Conservation (phyloP, 2,888 invertebrate genomes). For the Oscheius onirici region DNA sequence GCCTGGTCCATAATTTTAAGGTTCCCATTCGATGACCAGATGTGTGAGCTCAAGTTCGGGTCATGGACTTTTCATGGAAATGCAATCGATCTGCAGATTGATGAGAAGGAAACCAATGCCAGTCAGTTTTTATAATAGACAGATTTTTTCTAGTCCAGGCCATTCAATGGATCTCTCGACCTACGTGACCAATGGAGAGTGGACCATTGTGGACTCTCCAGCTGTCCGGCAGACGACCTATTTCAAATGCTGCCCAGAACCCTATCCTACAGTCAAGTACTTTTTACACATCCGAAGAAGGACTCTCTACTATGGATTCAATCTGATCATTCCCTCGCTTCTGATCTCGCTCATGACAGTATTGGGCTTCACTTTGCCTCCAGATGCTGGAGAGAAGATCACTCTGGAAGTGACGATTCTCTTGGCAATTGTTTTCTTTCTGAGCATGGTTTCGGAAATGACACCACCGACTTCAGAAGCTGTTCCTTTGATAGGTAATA, state of each 20-base stretch:
- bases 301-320: constrained; percentile 98
- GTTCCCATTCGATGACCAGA: constrained; percentile 98
- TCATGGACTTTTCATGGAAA: constrained; percentile 96
- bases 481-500: constrained; percentile 54
- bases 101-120: constrained; percentile 44
- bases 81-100: constrained; percentile 82
- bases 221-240: constrained; percentile 70
- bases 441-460: constrained; percentile 95
- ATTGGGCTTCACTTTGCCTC: constrained; percentile 95
- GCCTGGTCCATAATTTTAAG: constrained; percentile 74
- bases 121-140: constrained; percentile 30
- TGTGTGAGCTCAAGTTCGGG: constrained; percentile 64
- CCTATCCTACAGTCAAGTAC: constrained; percentile 77
- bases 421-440: constrained; percentile 94
- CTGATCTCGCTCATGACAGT: constrained; percentile 98
- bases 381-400: constrained; percentile 98
- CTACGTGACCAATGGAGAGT: constrained; percentile 64
- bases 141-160: constrained; percentile 36
- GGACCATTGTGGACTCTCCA: constrained; percentile 69
- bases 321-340: constrained; percentile 97
- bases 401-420: constrained; percentile 78
- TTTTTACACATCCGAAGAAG: constrained; percentile 92
- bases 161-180: constrained; percentile 64
- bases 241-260: constrained; percentile 86
- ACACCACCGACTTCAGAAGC: constrained; percentile 84